These are phyloP conservation scores for Hippocampus mohnikei DNA, from an alignment of 2,113 vertebrate species.

Conservation along the genomic window DNA sequence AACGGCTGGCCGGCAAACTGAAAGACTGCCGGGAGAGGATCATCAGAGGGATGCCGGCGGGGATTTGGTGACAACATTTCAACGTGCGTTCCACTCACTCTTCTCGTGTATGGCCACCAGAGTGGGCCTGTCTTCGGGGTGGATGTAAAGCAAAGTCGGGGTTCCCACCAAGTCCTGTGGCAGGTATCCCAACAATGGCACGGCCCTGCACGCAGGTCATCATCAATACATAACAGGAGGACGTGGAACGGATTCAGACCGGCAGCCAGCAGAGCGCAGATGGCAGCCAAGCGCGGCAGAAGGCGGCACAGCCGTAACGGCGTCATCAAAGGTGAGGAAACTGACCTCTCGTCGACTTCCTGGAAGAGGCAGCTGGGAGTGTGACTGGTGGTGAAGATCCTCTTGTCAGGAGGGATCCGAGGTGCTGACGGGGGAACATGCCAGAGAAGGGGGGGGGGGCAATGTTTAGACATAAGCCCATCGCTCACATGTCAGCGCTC, in stretches of 20 bases:
- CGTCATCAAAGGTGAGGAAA: not conserved
- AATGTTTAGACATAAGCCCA: not conserved
- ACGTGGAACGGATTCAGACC: not conserved
- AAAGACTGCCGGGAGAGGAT: conserved; percentile 69
- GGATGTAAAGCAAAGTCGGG: conserved; percentile 80
- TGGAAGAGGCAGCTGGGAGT: conserved; percentile 88
- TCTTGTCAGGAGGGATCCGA: conserved; percentile 84
- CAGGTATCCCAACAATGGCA: conserved; percentile 84
- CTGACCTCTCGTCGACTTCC: conserved; percentile 85
- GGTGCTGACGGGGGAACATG: conserved; percentile 70
- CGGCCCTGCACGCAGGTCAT: conserved; percentile 70
- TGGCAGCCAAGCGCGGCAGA: not conserved
- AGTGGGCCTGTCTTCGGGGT: conserved; percentile 85
- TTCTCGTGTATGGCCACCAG: conserved; percentile 91
- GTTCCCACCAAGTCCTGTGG: conserved; percentile 88
- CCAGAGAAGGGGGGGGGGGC: conserved; percentile 12
- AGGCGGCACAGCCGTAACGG: not conserved
- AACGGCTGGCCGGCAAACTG: conserved; percentile 86
- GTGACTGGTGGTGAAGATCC: conserved; percentile 88
- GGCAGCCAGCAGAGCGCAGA: not conserved
- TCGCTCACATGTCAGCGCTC: not conserved
- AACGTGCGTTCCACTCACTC: conserved; percentile 69
- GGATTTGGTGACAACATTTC: not conserved
- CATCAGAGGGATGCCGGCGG: not conserved
- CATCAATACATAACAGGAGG: not conserved